phyloP scores from a whole-genome alignment of 2,888 invertebrate genomes.

The Macrophya annulata region DNA sequence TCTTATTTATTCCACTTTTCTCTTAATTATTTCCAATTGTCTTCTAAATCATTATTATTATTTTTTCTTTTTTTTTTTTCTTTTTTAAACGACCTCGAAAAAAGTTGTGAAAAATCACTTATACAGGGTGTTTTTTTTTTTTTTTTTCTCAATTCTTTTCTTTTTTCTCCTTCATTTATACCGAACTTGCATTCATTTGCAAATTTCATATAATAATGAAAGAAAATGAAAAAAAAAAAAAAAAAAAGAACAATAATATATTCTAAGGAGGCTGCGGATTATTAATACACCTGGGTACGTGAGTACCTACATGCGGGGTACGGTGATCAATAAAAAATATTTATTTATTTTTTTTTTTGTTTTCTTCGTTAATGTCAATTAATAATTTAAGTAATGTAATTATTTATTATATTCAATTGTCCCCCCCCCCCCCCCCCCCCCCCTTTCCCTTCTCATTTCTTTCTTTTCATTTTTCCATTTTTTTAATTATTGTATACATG shows the following conservation, averaged over 20 bases:
- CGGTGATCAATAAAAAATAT: neutral
- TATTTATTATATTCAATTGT: too few relatives aligned
- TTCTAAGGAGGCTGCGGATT: neutral
- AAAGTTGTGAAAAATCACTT: neutral
- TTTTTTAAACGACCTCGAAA: neutral
- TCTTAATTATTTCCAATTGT: too few relatives aligned
- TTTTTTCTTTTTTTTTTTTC: neutral
- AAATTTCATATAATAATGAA: neutral
- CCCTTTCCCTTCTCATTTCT: neutral
- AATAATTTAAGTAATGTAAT: too few relatives aligned
- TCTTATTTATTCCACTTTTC: too few relatives aligned
- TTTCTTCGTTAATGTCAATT: too few relatives aligned
- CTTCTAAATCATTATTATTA: neutral
- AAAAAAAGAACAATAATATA: neutral
- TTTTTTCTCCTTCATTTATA: neutral
- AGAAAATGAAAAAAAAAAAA: neutral
- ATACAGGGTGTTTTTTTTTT: neutral
- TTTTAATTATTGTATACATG: too few relatives aligned
- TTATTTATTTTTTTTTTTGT: neutral
- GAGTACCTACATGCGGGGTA: too few relatives aligned
- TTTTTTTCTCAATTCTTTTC: neutral
- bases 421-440: too few relatives aligned
- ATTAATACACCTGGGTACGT: too few relatives aligned
- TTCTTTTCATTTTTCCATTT: neutral
- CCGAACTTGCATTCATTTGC: neutral